phyloP scores from a whole-genome alignment of 2,888 invertebrate genomes.

The Harpalus rufipes region DNA sequence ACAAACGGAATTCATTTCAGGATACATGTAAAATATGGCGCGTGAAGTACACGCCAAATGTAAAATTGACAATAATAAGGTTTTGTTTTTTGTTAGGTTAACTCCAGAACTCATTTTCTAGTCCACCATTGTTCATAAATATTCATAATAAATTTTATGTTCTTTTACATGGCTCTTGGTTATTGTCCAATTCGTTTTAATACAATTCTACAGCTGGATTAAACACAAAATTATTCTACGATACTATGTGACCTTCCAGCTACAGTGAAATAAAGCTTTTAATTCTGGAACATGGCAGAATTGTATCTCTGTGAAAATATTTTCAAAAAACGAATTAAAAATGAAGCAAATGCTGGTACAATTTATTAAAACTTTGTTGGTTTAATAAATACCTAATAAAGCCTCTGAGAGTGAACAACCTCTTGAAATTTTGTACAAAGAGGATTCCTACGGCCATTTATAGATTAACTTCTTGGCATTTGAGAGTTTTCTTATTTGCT shows the following conservation, averaged over 20 bases:
- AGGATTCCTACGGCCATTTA: background rate
- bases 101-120: slow-evolving; percentile 8
- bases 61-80: slow-evolving; percentile 28
- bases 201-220: slow-evolving; percentile 21
- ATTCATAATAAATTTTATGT: slow-evolving; percentile 31
- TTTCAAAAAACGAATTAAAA: background rate
- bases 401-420: background rate
- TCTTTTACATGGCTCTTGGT: slow-evolving; percentile 17
- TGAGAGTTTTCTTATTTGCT: background rate
- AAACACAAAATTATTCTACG: slow-evolving; percentile 31
- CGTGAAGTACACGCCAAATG: background rate
- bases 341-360: background rate
- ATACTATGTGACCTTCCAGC: background rate
- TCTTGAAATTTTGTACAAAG: slow-evolving; percentile 23
- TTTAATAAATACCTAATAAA: slow-evolving; percentile 32
- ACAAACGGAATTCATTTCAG: slow-evolving; percentile 38
- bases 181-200: slow-evolving; percentile 24
- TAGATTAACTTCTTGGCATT: background rate
- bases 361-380: slow-evolving; percentile 18
- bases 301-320: slow-evolving; percentile 14
- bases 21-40: slow-evolving; percentile 21
- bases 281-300: background rate
- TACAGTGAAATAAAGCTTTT: background rate
- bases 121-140: slow-evolving; percentile 25
- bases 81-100: slow-evolving; percentile 19